Percentiles rank a stretch among this genome's conserved stretches.
phyloP scores from a whole-genome alignment of 2,888 invertebrate genomes.

The Machimus atricapillus region DNA sequence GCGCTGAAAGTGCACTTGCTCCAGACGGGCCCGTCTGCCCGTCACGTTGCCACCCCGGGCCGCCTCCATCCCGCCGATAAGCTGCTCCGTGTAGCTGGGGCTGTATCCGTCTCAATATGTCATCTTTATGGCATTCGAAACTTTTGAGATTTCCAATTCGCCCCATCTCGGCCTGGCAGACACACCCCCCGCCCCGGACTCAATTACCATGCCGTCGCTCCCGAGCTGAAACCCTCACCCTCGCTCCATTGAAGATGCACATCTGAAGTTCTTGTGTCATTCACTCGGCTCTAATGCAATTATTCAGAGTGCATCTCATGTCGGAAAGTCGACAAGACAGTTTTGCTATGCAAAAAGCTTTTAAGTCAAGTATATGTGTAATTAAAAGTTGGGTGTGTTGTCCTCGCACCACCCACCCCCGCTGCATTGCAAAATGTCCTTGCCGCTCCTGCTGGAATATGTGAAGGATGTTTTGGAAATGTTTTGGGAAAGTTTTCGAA shows the following conservation, averaged over 20 bases:
- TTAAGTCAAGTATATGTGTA: conserved; percentile 40
- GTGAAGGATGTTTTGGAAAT: conserved; percentile 12
- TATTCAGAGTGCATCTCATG: conserved; percentile 36
- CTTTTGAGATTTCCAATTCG: conserved; percentile 24
- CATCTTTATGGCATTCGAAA: conserved; percentile 25
- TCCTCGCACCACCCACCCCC: neutral
- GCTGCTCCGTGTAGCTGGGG: neutral
- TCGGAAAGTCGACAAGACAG: conserved; percentile 37
- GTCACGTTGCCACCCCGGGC: neutral
- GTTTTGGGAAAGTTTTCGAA: neutral
- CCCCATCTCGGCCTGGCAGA: neutral
- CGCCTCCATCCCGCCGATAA: neutral
- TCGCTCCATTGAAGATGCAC: conserved; percentile 27
- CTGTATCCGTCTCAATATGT: conserved; percentile 29
- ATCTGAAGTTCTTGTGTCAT: conserved; percentile 36
- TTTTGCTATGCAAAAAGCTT: conserved; percentile 38
- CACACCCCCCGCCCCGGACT: neutral
- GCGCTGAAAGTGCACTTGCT: neutral
- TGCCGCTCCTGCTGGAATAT: neutral
- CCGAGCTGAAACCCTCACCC: neutral
- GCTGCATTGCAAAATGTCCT: neutral
- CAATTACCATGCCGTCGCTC: conserved; percentile 17
- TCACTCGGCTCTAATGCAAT: conserved; percentile 36
- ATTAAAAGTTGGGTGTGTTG: conserved; percentile 38
- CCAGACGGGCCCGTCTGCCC: neutral